Conservation (phyloP, 2,888 invertebrate genomes). For the Andrena hattorfiana region DNA sequence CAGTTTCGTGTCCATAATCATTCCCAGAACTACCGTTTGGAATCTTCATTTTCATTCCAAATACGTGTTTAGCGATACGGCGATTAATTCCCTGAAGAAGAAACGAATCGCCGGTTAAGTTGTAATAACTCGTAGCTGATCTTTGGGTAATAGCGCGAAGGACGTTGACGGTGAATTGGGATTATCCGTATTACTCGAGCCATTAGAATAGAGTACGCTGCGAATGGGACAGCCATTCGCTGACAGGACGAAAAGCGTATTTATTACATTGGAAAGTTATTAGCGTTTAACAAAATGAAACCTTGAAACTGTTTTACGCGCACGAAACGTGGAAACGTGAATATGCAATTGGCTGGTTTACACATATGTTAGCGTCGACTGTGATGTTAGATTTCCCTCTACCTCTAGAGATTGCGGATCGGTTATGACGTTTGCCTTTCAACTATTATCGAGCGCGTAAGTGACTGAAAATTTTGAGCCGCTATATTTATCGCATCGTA, state of each 20-base stretch:
- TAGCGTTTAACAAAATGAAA: slow-evolving; percentile 69
- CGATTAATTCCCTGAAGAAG: slow-evolving; percentile 51
- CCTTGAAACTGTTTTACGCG: slow-evolving; percentile 73
- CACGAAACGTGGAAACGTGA: slow-evolving; percentile 43
- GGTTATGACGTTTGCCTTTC: slow-evolving; percentile 66
- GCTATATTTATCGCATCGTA: slow-evolving; percentile 67
- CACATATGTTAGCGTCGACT: slow-evolving; percentile 72
- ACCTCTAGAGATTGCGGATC: neutral
- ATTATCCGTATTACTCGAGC: neutral
- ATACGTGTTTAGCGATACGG: slow-evolving; percentile 58
- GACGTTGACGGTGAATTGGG: neutral
- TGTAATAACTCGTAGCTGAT: neutral
- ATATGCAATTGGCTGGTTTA: slow-evolving; percentile 46
- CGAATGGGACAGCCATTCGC: neutral
- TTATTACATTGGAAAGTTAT: slow-evolving; percentile 32
- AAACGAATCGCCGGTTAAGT: neutral
- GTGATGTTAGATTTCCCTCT: slow-evolving; percentile 23
- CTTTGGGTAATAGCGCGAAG: neutral
- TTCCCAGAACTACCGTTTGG: slow-evolving; percentile 83
- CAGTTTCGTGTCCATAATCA: slow-evolving; percentile 83
- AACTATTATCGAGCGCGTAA: slow-evolving; percentile 68
- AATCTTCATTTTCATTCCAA: slow-evolving; percentile 85
- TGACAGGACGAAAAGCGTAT: neutral
- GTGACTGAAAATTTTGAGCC: slow-evolving; percentile 71
- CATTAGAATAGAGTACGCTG: neutral